phyloP scores from a whole-genome alignment of 2,113 vertebrate species.

The Alaudala cheleensis region DNA sequence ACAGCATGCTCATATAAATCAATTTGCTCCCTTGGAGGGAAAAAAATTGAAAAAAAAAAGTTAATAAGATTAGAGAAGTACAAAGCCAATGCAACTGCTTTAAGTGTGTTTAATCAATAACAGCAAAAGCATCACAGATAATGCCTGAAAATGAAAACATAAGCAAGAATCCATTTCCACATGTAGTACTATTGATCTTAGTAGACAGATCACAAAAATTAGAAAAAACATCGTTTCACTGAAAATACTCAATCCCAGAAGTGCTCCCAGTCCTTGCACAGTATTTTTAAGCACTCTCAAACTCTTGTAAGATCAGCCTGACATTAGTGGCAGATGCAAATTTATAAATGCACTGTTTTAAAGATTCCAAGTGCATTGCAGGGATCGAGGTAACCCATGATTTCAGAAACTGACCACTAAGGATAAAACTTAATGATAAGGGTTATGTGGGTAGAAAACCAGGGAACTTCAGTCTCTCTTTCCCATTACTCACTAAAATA shows the following conservation, averaged over 20 bases:
- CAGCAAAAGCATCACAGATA: background rate
- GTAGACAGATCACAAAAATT: background rate
- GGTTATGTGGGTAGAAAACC: background rate
- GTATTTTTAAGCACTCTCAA: background rate
- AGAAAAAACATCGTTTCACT: background rate
- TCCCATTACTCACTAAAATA: background rate
- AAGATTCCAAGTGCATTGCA: background rate
- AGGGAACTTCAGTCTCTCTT: background rate
- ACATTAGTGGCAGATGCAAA: background rate
- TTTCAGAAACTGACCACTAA: background rate
- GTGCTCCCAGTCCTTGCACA: background rate
- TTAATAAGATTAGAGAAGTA: constrained; percentile 42
- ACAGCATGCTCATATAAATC: constrained; percentile 62
- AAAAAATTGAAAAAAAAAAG: background rate
- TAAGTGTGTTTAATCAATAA: constrained; percentile 19
- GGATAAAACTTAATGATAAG: background rate
- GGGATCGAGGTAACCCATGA: background rate
- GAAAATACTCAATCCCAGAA: background rate
- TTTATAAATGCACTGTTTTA: background rate
- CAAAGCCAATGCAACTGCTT: background rate
- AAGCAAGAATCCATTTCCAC: background rate
- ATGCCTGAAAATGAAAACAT: background rate
- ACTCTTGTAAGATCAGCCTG: background rate
- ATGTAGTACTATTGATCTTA: background rate
- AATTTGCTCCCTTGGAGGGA: constrained; percentile 75